Evolutionary conservation across 2,888 invertebrate species (phyloP).

Genomic region (Epicampocera succincta): DNA sequence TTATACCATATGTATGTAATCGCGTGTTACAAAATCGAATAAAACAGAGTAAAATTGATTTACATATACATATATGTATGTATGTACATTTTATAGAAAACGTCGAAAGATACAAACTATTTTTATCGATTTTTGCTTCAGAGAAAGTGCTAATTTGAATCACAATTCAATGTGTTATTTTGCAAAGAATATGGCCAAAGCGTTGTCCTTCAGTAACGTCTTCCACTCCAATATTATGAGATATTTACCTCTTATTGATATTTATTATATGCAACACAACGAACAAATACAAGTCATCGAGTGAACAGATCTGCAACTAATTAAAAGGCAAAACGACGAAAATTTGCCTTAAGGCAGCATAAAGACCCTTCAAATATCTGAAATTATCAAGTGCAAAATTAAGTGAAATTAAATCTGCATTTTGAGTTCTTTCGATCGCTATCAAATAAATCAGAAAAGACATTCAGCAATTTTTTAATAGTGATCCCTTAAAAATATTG

Average conservation of each 20-base stretch:
- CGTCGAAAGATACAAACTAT: background rate
- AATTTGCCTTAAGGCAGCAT: background rate
- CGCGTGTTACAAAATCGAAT: background rate
- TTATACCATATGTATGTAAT: background rate
- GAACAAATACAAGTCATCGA: conserved; percentile 4
- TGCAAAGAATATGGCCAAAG: conserved; percentile 49
- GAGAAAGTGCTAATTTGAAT: conserved; percentile 3
- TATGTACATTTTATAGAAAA: background rate
- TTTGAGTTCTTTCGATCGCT: background rate
- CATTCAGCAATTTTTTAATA: conserved; percentile 4
- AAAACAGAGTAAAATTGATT: background rate
- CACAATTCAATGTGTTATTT: background rate
- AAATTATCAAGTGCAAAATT: conserved; percentile 9
- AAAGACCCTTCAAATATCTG: background rate
- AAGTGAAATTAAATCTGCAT: conserved; percentile 1
- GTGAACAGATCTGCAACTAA: background rate
- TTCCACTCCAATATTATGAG: conserved; percentile 21
- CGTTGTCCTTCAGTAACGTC: conserved; percentile 6
- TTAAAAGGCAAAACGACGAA: background rate
- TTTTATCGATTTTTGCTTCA: background rate
- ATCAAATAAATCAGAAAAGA: background rate
- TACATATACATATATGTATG: too few relatives aligned
- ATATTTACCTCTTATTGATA: conserved; percentile 16
- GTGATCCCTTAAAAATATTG: background rate
- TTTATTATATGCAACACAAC: conserved; percentile 34